phyloP scores from a whole-genome alignment of 2,888 invertebrate genomes.

The Agonopterix arenella region DNA sequence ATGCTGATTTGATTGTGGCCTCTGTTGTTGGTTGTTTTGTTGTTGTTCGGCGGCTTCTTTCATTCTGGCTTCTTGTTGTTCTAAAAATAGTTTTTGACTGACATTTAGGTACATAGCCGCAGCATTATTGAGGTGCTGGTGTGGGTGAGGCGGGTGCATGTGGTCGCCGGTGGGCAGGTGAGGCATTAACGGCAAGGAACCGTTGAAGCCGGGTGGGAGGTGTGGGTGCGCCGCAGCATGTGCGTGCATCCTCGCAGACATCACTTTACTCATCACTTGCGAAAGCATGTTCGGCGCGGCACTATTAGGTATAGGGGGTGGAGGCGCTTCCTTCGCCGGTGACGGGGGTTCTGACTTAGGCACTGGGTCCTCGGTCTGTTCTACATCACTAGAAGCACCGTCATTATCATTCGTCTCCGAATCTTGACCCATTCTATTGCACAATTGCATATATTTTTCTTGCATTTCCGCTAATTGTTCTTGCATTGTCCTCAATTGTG shows the following conservation, averaged over 20 bases:
- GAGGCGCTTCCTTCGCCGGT: conserved; percentile 70
- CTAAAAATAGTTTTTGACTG: conserved; percentile 86
- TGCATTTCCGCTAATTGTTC: conserved; percentile 94
- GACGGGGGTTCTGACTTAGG: conserved; percentile 78
- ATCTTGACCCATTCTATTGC: conserved; percentile 89
- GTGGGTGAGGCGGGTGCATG: conserved; percentile 73
- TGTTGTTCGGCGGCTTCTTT: conserved; percentile 79
- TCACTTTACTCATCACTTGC: conserved; percentile 79
- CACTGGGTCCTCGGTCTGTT: conserved; percentile 69
- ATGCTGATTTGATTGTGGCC: conserved; percentile 77
- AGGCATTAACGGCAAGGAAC: conserved; percentile 73
- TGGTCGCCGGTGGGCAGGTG: conserved; percentile 73
- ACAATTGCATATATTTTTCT: conserved; percentile 91
- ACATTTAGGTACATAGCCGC: conserved; percentile 87
- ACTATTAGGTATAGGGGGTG: conserved; percentile 58
- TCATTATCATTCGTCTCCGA: conserved; percentile 86
- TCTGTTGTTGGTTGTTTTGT: conserved; percentile 74
- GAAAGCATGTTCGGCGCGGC: conserved; percentile 76
- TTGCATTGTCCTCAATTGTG: conserved; percentile 90
- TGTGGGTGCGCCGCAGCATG: conserved; percentile 72
- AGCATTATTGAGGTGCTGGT: conserved; percentile 78
- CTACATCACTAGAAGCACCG: conserved; percentile 85
- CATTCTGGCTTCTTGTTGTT: conserved; percentile 84
- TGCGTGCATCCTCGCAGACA: conserved; percentile 77
- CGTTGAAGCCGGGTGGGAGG: conserved; percentile 78